Conservation (phyloP, 2,888 invertebrate genomes). For the Heteropelma amictum region DNA sequence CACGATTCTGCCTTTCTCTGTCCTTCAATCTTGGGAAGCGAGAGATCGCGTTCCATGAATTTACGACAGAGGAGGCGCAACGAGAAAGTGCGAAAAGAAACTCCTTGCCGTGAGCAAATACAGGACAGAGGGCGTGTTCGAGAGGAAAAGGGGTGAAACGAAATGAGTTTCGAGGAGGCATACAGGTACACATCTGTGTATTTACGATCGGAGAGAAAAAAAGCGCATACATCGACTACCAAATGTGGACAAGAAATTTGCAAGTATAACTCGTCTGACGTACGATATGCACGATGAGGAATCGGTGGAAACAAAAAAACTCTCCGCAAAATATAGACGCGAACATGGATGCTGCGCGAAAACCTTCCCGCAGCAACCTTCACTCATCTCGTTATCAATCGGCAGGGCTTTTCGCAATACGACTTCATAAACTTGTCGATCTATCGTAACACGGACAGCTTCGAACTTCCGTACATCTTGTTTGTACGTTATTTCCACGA, state of each 20-base stretch:
- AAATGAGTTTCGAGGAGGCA: neutral
- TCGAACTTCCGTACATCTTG: too few relatives aligned
- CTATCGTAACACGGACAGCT: conserved; percentile 14
- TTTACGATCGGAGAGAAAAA: conserved; percentile 28
- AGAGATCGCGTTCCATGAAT: conserved; percentile 27
- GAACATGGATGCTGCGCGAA: conserved; percentile 10
- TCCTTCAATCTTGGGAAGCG: conserved; percentile 7
- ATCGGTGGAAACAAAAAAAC: conserved; percentile 13
- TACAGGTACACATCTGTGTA: neutral
- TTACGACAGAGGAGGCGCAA: conserved; percentile 35
- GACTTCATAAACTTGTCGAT: conserved; percentile 39
- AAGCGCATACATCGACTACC: conserved; percentile 31
- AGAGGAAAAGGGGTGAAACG: conserved; percentile 19
- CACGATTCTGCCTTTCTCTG: conserved; percentile 6
- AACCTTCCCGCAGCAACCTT: conserved; percentile 21
- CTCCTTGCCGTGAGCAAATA: conserved; percentile 40
- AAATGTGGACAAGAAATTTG: conserved; percentile 49
- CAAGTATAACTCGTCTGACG: conserved; percentile 23
- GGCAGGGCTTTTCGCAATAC: conserved; percentile 39
- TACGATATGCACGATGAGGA: conserved; percentile 9
- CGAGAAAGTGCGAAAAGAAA: conserved; percentile 51
- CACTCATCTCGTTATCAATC: conserved; percentile 54
- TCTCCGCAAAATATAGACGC: conserved; percentile 30
- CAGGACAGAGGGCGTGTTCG: conserved; percentile 38
- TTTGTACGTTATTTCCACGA: too few relatives aligned